These are phyloP conservation scores for Wasmannia auropunctata DNA, from an alignment of 1,140 invertebrate species.

Conservation along the genomic window DNA sequence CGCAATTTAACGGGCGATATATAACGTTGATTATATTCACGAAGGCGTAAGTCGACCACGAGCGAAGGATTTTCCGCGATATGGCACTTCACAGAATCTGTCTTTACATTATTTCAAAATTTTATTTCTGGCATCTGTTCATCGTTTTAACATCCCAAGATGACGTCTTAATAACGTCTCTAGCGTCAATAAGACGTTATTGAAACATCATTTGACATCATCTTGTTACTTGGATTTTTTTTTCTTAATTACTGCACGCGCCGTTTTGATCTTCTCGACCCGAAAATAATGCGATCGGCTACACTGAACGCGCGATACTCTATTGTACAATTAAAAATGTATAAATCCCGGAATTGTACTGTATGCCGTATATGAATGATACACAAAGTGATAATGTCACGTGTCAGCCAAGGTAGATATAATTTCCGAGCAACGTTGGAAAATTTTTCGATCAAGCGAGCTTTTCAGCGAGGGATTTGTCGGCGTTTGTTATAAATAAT, in stretches of 20 bases:
- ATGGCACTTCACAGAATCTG: not conserved
- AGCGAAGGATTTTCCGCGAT: not conserved
- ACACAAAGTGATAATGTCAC: constrained; percentile 37
- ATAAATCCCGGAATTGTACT: constrained; percentile 15
- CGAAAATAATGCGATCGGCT: not conserved
- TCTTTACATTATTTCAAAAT: not conserved
- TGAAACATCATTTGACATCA: too few species aligned
- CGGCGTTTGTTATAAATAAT: constrained; percentile 53
- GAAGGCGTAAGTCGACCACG: not conserved
- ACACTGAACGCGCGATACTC: not conserved
- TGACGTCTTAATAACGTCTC: too few species aligned
- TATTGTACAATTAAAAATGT: constrained; percentile 22
- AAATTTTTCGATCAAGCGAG: constrained; percentile 42
- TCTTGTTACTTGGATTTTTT: not conserved
- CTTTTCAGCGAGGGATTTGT: constrained; percentile 46
- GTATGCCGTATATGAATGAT: constrained; percentile 21
- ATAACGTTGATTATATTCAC: not conserved
- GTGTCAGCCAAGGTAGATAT: constrained; percentile 15
- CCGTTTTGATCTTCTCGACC: not conserved
- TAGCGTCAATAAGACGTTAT: too few species aligned
- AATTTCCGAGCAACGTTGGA: constrained; percentile 38
- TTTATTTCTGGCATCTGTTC: not conserved
- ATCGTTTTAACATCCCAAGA: too few species aligned
- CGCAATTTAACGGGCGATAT: constrained; percentile 6
- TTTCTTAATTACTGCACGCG: not conserved